Conservation (phyloP, 2,113 vertebrate genomes). For the Choloepus hoffmanni region DNA sequence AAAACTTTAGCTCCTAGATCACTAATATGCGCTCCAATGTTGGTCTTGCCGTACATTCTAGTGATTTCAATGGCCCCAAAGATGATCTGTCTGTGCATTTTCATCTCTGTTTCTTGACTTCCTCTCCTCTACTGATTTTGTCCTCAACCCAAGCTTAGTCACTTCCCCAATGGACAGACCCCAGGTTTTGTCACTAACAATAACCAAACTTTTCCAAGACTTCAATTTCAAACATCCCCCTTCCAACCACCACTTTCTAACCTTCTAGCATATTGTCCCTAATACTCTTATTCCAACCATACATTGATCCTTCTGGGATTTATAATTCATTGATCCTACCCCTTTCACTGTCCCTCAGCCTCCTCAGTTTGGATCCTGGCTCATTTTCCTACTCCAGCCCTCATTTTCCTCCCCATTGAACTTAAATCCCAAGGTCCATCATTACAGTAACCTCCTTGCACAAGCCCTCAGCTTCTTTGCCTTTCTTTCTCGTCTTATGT, state of each 20-base stretch:
- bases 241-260: neutral
- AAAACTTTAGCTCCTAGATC: neutral
- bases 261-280: neutral
- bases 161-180: neutral
- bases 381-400: neutral
- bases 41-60: neutral
- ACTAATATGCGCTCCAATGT: neutral
- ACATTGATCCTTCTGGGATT: neutral
- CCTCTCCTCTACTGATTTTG: neutral
- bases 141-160: neutral
- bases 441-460: neutral
- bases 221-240: neutral
- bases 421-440: neutral
- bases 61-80: neutral
- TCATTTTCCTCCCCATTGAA: neutral
- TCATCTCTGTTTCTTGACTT: neutral
- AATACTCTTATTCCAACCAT: neutral
- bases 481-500: neutral
- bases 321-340: neutral
- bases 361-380: neutral
- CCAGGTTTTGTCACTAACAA: neutral
- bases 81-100: neutral
- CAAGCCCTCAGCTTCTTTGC: neutral
- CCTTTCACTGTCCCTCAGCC: neutral
- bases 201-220: accelerated